Percentiles rank a stretch among this genome's conserved stretches.
Evolutionary conservation across 2,797 vertebrate genomes (phyloP).

Genomic region (Mallotus villosus): DNA sequence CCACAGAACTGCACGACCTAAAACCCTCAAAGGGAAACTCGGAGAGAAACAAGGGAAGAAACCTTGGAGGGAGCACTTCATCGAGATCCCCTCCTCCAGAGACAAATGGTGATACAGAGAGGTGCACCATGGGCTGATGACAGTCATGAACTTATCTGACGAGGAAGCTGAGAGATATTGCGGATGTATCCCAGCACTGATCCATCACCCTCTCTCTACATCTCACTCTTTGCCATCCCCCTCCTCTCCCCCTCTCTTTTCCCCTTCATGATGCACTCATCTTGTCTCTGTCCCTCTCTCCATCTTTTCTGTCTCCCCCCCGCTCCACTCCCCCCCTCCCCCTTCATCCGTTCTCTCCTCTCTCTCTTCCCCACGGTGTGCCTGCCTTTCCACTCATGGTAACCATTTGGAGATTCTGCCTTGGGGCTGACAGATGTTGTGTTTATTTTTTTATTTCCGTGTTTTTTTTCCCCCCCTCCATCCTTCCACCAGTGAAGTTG

Average conservation of each 20-base stretch:
- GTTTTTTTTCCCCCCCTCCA: constrained; percentile 24
- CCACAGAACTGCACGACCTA: no score
- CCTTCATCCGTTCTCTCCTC: not conserved
- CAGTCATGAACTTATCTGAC: not conserved
- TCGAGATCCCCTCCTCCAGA: no score
- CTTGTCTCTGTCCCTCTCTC: constrained; percentile 18
- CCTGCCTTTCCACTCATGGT: constrained; percentile 14
- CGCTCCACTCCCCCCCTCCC: not conserved
- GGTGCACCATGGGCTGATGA: not conserved
- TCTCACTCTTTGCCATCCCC: not conserved
- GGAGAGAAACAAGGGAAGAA: no score
- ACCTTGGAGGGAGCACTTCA: no score
- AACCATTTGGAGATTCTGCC: constrained; percentile 70
- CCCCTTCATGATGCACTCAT: constrained; percentile 38
- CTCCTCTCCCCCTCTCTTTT: not conserved
- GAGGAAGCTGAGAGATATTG: not conserved
- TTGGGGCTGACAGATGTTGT: constrained; percentile 73
- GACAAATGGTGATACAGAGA: no score
- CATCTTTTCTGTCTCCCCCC: constrained; percentile 21
- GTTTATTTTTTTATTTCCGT: constrained; percentile 22
- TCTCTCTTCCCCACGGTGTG: not conserved
- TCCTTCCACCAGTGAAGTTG: constrained; percentile 10
- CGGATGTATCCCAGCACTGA: not conserved
- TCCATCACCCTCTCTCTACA: constrained; percentile 32
- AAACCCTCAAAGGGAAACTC: no score